Base-by-base conservation (phyloP, 2,888 invertebrate genomes). In the Ectemnius lituratus region DNA sequence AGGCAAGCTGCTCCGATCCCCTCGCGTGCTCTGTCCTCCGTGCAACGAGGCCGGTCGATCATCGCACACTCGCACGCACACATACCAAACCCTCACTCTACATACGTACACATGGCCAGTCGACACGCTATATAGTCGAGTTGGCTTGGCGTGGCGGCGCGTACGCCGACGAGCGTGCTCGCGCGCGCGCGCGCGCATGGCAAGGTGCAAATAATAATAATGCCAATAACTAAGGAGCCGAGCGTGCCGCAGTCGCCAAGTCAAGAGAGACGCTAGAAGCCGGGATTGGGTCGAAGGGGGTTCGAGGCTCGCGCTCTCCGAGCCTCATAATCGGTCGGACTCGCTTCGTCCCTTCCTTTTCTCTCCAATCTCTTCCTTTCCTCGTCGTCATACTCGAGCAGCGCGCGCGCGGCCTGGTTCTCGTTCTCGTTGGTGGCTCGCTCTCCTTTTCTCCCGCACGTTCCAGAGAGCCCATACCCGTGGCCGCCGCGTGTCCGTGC, bases 201-300 rank as follows among this genome's bases (percentile, higher is more conserved):
- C 68, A 82, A 80, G 80, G 82, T 82, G 82, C 75, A 82, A 82
- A 82, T 82, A 80, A 82, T 80, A 82, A 82, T 80, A 82, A 80
- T 78, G 80, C 58, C 75, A 78, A 78, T 82, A 80, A 78, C 68
- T 67, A 69, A 82, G 76, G 76, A 71, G 66, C 73, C 63, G 70
- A 77, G 71, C 78, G 73, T 69, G 78, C 67, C 72, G 75, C 78
- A 73, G 71, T 69, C 75, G 78, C 78, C 74, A 78, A 81, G 82
- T 78, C 76, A 79, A 79, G 79, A 76, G 73, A 74, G 76, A 73
- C 62, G 71, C 68, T 67, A 57, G 70, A 73, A 64, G 76, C 73
- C 67, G 76, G 70, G 77, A 83, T 75, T 80, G 76, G 79, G 75
- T 81, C 76, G 77, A 78, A 78, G 79, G 76, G 37, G 37, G 77